A percentile compares a stretch with the other conserved stretches of the same genome.
These are phyloP conservation scores for Cryptoprocta ferox DNA, from an alignment of 2,797 vertebrate species.

Conservation along the genomic window DNA sequence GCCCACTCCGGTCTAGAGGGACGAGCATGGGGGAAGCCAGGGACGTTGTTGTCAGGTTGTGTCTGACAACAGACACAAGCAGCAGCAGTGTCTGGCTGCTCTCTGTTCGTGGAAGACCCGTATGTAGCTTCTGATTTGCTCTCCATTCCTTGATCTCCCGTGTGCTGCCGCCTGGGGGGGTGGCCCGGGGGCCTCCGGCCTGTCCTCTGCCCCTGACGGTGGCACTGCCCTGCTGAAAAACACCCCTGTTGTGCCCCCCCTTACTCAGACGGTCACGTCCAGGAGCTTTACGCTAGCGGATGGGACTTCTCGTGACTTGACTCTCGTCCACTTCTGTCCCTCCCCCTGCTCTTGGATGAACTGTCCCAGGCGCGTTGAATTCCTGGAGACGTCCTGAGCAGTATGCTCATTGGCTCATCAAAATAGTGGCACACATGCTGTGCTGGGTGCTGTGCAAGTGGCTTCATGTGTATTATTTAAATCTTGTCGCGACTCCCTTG, in stretches of 20 bases:
- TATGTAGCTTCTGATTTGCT: neutral
- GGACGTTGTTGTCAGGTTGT: neutral
- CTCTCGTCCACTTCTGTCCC: neutral
- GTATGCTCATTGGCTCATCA: neutral
- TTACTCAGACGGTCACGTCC: neutral
- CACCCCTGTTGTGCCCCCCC: fast-evolving
- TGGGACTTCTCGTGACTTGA: neutral
- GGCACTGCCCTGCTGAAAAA: neutral
- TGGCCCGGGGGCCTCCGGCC: neutral
- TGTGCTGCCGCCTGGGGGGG: neutral
- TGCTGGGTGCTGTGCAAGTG: neutral
- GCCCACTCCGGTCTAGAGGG: too few species aligned
- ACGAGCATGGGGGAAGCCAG: neutral
- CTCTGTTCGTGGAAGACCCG: neutral
- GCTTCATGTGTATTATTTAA: neutral
- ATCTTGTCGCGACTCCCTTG: neutral
- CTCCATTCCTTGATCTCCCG: neutral
- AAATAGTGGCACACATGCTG: neutral
- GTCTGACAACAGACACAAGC: too few species aligned
- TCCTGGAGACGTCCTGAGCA: neutral
- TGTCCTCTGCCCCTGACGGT: neutral
- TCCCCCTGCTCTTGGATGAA: neutral
- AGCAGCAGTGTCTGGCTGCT: neutral
- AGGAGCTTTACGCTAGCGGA: neutral
- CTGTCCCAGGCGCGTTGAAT: neutral